Conservation (phyloP, 2,888 invertebrate species). For the Cosmopolites sordidus region DNA sequence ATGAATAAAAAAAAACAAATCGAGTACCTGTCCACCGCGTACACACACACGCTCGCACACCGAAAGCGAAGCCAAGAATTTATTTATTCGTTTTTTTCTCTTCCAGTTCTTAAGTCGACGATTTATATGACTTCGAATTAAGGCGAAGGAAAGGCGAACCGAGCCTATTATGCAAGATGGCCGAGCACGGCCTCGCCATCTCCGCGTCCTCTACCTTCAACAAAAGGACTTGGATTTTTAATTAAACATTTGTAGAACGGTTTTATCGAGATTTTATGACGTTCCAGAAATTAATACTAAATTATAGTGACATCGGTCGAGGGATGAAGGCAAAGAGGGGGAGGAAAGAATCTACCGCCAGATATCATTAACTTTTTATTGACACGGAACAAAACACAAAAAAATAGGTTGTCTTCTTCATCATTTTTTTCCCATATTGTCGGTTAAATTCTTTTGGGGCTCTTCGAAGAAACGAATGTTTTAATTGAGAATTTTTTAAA, state of each 20-base stretch:
- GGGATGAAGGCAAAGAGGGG: neutral
- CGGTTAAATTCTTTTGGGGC: no score
- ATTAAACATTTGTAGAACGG: constrained; percentile 12
- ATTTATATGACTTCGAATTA: constrained; percentile 23
- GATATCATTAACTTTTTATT: no score
- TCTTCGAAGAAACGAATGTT: no score
- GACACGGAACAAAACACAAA: no score
- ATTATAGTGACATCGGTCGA: constrained; percentile 15
- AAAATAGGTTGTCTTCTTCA: no score
- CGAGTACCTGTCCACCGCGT: neutral
- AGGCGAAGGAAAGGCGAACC: constrained; percentile 13
- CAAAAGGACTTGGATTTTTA: constrained; percentile 23
- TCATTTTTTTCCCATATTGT: no score
- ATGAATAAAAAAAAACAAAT: no score
- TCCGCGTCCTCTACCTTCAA: neutral
- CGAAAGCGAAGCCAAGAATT: no score
- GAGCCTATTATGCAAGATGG: constrained; percentile 23
- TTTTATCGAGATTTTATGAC: constrained; percentile 13
- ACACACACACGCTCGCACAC: neutral
- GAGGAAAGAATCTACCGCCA: neutral
- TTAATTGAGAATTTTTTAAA: no score
- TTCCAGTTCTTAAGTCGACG: constrained; percentile 13
- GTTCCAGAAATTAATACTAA: constrained; percentile 19
- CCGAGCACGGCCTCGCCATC: neutral
- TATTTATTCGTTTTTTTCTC: no score